phyloP scores from a whole-genome alignment of 2,113 vertebrate species.

The Noctilio leporinus region DNA sequence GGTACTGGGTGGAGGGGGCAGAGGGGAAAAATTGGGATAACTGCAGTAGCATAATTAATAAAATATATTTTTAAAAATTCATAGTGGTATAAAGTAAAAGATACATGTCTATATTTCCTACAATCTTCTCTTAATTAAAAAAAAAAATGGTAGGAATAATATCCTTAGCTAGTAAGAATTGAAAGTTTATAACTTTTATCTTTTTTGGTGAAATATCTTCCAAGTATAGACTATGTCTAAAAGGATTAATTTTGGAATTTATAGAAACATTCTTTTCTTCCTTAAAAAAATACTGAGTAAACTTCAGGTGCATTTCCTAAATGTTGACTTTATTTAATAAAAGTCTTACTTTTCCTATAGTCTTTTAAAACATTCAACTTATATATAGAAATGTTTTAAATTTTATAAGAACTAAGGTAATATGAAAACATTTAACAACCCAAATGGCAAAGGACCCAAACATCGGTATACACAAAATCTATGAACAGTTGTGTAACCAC shows the following conservation, averaged over 20 bases:
- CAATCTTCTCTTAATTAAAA: neutral
- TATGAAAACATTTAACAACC: neutral
- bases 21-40: too few species aligned
- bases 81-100: neutral
- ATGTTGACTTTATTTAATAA: slow-evolving; percentile 29
- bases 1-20: too few species aligned
- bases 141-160: slow-evolving; percentile 28
- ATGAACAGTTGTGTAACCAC: neutral
- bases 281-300: neutral
- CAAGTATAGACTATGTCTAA: neutral
- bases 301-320: slow-evolving; percentile 53
- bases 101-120: neutral
- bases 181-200: neutral
- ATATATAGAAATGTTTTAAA: slow-evolving; percentile 19
- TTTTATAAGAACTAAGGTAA: slow-evolving; percentile 37
- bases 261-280: slow-evolving; percentile 12
- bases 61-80: too few species aligned
- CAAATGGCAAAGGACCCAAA: neutral
- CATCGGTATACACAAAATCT: neutral
- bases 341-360: neutral
- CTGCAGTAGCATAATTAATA: too few species aligned
- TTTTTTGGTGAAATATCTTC: neutral
- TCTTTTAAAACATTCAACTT: neutral
- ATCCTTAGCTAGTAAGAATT: slow-evolving; percentile 18
- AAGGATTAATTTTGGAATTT: slow-evolving; percentile 32